A percentile compares a stretch with the other conserved stretches of the same genome.
Conservation (phyloP, 92 coral and sea anemone genomes). For the Actinernus sp. region DNA sequence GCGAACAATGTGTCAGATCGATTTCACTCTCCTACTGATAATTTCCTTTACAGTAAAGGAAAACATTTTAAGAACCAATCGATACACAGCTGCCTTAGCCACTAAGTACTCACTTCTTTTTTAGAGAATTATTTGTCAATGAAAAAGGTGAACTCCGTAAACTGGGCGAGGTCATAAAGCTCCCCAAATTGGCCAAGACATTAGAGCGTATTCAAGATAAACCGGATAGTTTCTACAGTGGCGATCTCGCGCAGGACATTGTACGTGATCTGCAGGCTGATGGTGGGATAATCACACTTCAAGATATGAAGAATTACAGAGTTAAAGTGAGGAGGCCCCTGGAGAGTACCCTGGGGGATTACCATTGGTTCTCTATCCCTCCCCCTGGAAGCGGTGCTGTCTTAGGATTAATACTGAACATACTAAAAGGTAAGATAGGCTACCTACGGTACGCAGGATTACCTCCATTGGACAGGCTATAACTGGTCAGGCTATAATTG, state of each 20-base stretch:
- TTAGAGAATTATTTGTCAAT: constrained; percentile 75
- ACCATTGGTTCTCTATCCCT: constrained; percentile 72
- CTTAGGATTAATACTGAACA: constrained; percentile 74
- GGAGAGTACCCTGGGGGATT: constrained; percentile 55
- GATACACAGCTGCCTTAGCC: no score
- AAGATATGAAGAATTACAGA: constrained; percentile 75
- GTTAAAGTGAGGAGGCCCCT: constrained; percentile 62
- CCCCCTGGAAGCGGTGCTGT: constrained; percentile 98
- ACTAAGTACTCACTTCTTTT: no score
- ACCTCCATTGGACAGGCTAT: no score
- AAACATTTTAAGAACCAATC: no score
- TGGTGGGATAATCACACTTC: constrained; percentile 81
- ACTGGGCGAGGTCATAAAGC: constrained; percentile 72
- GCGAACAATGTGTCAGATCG: no score
- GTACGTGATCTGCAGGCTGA: constrained; percentile 80
- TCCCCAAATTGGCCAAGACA: constrained; percentile 86
- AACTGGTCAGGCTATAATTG: no score
- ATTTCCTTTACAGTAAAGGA: no score
- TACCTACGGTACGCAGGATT: no score
- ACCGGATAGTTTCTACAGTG: constrained; percentile 86
- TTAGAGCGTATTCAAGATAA: constrained; percentile 75
- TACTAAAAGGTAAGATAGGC: constrained; percentile 92
- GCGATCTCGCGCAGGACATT: constrained; percentile 83
- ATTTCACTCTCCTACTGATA: no score
- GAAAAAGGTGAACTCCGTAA: constrained; percentile 61